Percentiles rank a stretch among this genome's conserved stretches.
phyloP scores from a whole-genome alignment of 2,113 vertebrate genomes.

The Myotis lucifugus region DNA sequence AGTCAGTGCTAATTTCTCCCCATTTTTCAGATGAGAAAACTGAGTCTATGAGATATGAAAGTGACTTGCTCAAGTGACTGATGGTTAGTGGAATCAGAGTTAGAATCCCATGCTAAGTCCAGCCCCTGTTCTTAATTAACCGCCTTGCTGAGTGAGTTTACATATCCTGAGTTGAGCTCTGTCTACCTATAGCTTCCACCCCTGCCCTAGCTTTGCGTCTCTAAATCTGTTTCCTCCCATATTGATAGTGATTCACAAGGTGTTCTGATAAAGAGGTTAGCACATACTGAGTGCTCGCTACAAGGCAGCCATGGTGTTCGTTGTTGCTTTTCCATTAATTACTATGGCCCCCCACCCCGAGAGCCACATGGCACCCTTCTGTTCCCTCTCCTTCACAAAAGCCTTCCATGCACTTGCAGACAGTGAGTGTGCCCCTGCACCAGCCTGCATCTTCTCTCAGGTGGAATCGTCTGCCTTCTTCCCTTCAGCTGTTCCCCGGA shows the following conservation, averaged over 20 bases:
- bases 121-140: background rate
- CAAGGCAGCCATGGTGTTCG: background rate
- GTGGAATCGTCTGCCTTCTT: rapidly evolving
- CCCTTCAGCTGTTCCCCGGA: background rate
- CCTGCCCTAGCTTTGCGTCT: background rate
- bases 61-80: background rate
- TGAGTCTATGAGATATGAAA: background rate
- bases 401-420: background rate
- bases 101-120: background rate
- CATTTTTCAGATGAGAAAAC: background rate
- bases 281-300: rapidly evolving
- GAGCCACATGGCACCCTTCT: background rate
- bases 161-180: background rate
- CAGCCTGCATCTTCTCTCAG: rapidly evolving
- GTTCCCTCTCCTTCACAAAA: background rate
- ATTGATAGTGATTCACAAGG: rapidly evolving
- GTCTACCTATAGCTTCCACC: background rate
- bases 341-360: background rate
- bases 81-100: background rate
- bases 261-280: rapidly evolving
- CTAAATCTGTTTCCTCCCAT: background rate
- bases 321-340: background rate
- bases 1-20: background rate
- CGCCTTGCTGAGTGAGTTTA: rapidly evolving
- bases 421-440: rapidly evolving